Percentiles rank a stretch among this genome's conserved stretches.
phyloP scores from a whole-genome alignment of 64 coral and sea anemone genomes.

The Porites australiensis region DNA sequence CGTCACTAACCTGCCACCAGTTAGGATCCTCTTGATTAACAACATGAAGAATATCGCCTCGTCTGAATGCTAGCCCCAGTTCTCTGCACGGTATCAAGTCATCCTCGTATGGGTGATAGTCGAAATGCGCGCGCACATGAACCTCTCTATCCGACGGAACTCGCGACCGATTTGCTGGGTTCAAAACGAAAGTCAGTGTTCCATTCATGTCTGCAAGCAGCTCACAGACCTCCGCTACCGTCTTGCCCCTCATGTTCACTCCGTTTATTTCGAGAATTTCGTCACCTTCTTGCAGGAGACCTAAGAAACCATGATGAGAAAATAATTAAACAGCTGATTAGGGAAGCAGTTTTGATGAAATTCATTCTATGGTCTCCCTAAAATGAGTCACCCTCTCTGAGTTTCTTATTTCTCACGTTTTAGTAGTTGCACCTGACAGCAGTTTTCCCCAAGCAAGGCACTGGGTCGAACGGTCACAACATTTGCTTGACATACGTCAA shows the following conservation, averaged over 20 bases:
- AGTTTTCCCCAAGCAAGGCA: too few relatives aligned
- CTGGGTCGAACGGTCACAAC: too few relatives aligned
- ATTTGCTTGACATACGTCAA: too few relatives aligned
- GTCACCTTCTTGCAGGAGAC: slow-evolving; percentile 95
- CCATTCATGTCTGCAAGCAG: slow-evolving; percentile 96
- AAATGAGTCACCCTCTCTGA: too few relatives aligned
- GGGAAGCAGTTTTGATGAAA: too few relatives aligned
- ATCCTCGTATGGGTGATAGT: slow-evolving; percentile 93
- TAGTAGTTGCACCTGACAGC: too few relatives aligned
- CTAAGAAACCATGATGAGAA: slow-evolving; percentile 11
- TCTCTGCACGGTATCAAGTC: slow-evolving; percentile 94
- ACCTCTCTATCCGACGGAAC: slow-evolving; percentile 78
- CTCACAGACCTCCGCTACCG: slow-evolving; percentile 92
- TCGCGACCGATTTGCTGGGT: slow-evolving; percentile 82
- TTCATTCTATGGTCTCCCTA: too few relatives aligned
- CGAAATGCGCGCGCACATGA: slow-evolving; percentile 86
- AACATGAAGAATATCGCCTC: slow-evolving; percentile 92
- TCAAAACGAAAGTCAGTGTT: slow-evolving; percentile 87
- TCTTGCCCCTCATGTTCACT: slow-evolving; percentile 88
- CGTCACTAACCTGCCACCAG: slow-evolving; percentile 96
- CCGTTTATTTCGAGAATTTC: slow-evolving; percentile 99
- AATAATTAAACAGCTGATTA: background rate
- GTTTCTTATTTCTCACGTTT: too few relatives aligned
- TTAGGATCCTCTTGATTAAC: slow-evolving; percentile 97
- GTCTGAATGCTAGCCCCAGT: slow-evolving; percentile 91